phyloP scores from a whole-genome alignment of 2,888 invertebrate genomes.

The Mesochorus sp. region DNA sequence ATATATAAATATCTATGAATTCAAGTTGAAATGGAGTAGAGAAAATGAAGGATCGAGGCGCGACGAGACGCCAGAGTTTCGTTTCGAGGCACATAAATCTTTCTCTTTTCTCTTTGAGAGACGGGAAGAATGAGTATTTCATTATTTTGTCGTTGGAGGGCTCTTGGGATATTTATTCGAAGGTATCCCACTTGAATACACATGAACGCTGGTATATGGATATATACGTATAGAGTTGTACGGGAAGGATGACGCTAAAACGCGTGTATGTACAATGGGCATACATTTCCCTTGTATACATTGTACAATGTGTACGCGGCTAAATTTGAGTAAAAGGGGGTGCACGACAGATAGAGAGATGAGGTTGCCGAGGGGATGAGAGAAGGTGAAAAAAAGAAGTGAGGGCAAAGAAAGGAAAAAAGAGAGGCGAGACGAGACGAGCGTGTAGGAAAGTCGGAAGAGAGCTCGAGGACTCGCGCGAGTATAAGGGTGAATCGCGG shows the following conservation, averaged over 20 bases:
- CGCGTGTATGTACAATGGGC: background rate
- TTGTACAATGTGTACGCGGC: too few species aligned
- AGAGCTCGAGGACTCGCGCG: constrained; percentile 64
- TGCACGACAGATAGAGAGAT: constrained; percentile 37
- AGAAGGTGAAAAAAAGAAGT: constrained; percentile 47
- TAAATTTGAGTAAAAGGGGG: too few species aligned
- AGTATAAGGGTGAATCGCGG: constrained; percentile 62
- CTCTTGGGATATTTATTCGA: constrained; percentile 53
- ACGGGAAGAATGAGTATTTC: constrained; percentile 53
- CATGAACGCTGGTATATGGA: background rate
- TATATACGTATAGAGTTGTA: background rate
- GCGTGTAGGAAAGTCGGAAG: constrained; percentile 21
- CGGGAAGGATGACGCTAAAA: constrained; percentile 3
- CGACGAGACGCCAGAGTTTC: constrained; percentile 36
- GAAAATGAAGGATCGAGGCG: constrained; percentile 7
- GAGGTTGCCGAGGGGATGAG: constrained; percentile 23
- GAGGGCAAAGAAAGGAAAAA: constrained; percentile 19
- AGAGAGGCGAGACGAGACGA: constrained; percentile 1
- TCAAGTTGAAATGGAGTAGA: background rate
- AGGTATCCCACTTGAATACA: constrained; percentile 33
- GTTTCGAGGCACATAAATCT: constrained; percentile 22
- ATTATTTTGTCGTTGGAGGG: constrained; percentile 47
- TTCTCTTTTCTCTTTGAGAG: constrained; percentile 8
- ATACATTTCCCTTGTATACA: constrained; percentile 5
- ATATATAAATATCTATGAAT: background rate